Evolutionary conservation across 92 coral and sea anemone species (phyloP).

Genomic region (Phymanthus crucifer): DNA sequence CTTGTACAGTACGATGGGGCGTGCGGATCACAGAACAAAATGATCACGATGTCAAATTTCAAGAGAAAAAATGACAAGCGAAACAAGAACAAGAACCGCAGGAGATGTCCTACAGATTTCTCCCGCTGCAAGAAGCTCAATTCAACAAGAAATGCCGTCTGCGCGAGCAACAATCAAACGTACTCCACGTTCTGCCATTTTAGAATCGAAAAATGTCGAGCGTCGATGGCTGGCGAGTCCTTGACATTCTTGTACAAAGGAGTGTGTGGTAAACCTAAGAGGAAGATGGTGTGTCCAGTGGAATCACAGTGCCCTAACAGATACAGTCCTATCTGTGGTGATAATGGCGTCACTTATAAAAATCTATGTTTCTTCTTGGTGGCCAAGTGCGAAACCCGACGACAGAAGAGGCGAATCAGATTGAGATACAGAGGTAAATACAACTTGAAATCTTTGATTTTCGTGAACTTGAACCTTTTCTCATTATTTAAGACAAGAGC

Average conservation of each 20-base stretch:
- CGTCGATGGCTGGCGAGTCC: conserved; percentile 44
- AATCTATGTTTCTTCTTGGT: conserved; percentile 76
- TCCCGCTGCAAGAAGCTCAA: conserved; percentile 49
- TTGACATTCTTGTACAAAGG: conserved; percentile 63
- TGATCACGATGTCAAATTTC: not conserved
- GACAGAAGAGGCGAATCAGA: conserved; percentile 44
- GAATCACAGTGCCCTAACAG: conserved; percentile 65
- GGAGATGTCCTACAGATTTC: conserved; percentile 35
- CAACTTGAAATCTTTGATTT: not conserved
- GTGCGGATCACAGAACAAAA: conserved; percentile 45
- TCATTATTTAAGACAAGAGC: no score
- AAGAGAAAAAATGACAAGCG: conserved; percentile 2
- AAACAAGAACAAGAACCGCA: conserved; percentile 6
- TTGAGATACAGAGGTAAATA: conserved; percentile 59
- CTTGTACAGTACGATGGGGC: conserved; percentile 48
- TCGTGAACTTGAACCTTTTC: not conserved
- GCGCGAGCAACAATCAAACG: conserved; percentile 81
- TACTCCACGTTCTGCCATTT: conserved; percentile 77
- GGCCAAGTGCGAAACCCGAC: conserved; percentile 73
- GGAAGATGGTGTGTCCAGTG: conserved; percentile 56
- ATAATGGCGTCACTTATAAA: conserved; percentile 74
- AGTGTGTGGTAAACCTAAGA: conserved; percentile 74
- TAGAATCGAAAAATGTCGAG: conserved; percentile 78
- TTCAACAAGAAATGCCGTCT: conserved; percentile 61
- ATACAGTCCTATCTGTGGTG: conserved; percentile 70